These are phyloP conservation scores for Sakesphorus luctuosus DNA, from an alignment of 2,113 vertebrate species.

Conservation along the genomic window DNA sequence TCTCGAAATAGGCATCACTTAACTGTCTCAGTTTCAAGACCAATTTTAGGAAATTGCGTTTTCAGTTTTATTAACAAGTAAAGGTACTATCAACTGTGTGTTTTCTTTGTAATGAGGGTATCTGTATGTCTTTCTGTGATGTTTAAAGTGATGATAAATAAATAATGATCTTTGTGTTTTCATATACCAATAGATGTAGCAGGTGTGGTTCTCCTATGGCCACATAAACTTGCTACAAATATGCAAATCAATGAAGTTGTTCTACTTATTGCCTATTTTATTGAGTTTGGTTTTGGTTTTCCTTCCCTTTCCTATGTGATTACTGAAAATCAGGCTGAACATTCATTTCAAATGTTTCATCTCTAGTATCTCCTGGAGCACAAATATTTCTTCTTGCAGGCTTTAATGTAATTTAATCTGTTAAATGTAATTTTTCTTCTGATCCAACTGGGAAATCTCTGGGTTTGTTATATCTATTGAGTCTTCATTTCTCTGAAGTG, in stretches of 20 bases:
- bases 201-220: not conserved
- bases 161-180: not conserved
- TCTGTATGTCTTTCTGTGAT: not conserved
- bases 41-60: not conserved
- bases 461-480: not conserved
- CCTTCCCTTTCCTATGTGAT: not conserved
- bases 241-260: not conserved
- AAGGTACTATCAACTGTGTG: not conserved
- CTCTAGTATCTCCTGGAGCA: not conserved
- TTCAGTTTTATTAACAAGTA: not conserved
- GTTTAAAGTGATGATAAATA: not conserved
- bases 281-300: not conserved
- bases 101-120: not conserved
- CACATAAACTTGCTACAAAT: not conserved
- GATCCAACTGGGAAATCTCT: not conserved
- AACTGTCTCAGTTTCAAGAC: not conserved
- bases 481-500: not conserved
- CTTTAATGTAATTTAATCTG: not conserved
- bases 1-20: not conserved
- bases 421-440: constrained; percentile 22
- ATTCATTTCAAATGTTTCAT: constrained; percentile 3
- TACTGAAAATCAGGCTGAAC: not conserved
- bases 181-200: not conserved
- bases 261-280: not conserved
- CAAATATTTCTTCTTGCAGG: not conserved